phyloP scores from a whole-genome alignment of 2,113 vertebrate species.

The Heteronetta atricapilla region DNA sequence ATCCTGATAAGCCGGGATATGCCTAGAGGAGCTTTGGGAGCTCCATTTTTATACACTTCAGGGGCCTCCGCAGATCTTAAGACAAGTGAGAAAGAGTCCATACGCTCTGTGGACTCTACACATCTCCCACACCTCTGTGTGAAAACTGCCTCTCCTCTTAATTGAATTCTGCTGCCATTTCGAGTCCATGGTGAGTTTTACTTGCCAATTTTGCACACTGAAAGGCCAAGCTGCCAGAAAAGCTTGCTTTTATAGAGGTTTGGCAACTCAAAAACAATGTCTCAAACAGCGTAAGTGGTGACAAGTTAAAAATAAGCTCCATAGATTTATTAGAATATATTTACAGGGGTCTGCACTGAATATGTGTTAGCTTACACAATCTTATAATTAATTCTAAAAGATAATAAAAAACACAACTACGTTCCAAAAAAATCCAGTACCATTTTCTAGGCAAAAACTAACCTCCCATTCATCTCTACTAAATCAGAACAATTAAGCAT shows the following conservation, averaged over 20 bases:
- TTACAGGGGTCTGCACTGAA: too few relatives aligned
- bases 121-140: background rate
- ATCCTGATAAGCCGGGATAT: conserved; percentile 44
- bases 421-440: background rate
- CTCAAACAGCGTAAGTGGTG: background rate
- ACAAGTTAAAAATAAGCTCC: conserved; percentile 29
- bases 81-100: conserved; percentile 20
- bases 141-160: conserved; percentile 14
- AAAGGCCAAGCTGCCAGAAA: background rate
- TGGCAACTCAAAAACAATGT: conserved; percentile 33
- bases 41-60: background rate
- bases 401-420: background rate
- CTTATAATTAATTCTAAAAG: background rate
- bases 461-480: background rate
- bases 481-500: conserved; percentile 18
- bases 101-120: background rate
- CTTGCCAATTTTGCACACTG: background rate
- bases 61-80: background rate
- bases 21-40: background rate
- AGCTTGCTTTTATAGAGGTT: background rate
- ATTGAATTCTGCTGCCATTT: conserved; percentile 33
- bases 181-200: background rate
- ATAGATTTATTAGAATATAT: conserved; percentile 43
- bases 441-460: conserved; percentile 11
- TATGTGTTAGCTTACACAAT: background rate